Evolutionary conservation across 2,888 invertebrate species (phyloP).

Genomic region (Drosophila neonasuta): DNA sequence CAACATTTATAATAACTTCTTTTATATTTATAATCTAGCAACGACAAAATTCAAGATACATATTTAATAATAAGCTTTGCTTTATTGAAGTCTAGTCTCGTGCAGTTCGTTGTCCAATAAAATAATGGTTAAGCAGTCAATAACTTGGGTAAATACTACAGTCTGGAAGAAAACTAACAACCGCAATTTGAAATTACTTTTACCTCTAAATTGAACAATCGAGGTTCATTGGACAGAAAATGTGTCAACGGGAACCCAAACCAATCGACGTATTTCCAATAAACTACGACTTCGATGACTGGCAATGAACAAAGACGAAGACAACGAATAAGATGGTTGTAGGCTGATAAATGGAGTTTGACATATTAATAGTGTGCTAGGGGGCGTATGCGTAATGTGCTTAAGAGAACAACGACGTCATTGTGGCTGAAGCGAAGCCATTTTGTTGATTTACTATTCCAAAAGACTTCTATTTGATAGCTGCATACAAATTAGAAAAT

Average conservation of each 20-base stretch:
- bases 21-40: constrained; percentile 11
- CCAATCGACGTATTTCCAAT: constrained; percentile 41
- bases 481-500: constrained; percentile 70
- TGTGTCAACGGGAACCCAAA: constrained; percentile 38
- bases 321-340: constrained; percentile 16
- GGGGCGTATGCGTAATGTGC: constrained; percentile 50
- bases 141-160: constrained; percentile 31
- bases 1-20: background rate
- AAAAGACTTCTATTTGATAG: constrained; percentile 24
- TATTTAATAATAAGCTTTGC: background rate
- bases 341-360: constrained; percentile 27
- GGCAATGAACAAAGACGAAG: constrained; percentile 29
- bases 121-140: constrained; percentile 31
- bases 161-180: background rate
- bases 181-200: constrained; percentile 16
- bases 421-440: constrained; percentile 14
- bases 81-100: background rate
- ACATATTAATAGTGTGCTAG: constrained; percentile 10
- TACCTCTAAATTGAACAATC: constrained; percentile 23
- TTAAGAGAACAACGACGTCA: constrained; percentile 24
- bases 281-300: constrained; percentile 54
- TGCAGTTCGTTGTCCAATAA: constrained; percentile 33
- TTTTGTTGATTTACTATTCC: constrained; percentile 13
- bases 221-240: constrained; percentile 59
- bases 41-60: background rate